These are phyloP conservation scores for Rhynchophorus ferrugineus DNA, from an alignment of 1,140 invertebrate species.

Conservation along the genomic window DNA sequence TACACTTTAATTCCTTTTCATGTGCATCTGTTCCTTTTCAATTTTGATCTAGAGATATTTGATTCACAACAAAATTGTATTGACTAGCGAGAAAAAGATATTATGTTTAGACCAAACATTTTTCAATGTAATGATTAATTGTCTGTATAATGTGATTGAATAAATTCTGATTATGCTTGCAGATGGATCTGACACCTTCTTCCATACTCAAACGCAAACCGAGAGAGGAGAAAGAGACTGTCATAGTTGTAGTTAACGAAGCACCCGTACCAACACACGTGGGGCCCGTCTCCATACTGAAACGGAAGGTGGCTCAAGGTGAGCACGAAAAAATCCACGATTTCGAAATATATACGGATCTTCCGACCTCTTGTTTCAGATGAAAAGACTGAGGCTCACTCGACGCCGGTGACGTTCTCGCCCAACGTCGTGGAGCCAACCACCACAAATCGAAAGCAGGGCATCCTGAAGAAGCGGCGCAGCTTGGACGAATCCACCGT, in stretches of 20 bases:
- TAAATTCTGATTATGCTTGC: no score
- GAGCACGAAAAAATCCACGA: conserved; percentile 45
- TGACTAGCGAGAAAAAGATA: no score
- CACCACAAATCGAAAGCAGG: conserved; percentile 52
- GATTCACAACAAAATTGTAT: no score
- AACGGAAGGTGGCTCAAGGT: conserved; percentile 61
- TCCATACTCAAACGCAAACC: conserved; percentile 35
- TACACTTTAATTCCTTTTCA: no score
- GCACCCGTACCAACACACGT: conserved; percentile 14
- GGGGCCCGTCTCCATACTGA: conserved; percentile 64
- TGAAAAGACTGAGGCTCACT: conserved; percentile 41
- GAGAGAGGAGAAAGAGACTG: conserved; percentile 37
- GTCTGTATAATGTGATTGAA: no score
- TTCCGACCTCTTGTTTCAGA: no score
- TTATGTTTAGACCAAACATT: no score
- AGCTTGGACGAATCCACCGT: conserved; percentile 71
- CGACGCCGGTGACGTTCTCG: conserved; percentile 61
- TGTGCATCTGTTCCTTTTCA: no score
- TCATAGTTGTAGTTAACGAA: conserved; percentile 18
- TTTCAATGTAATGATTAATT: no score
- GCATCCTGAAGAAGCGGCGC: conserved; percentile 72
- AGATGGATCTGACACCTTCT: conserved; percentile 14
- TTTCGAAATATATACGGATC: no score
- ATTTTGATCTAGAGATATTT: no score
- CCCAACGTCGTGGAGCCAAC: conserved; percentile 55